phyloP scores from a whole-genome alignment of 2,888 invertebrate species.

The Meliscaeva auricollis region DNA sequence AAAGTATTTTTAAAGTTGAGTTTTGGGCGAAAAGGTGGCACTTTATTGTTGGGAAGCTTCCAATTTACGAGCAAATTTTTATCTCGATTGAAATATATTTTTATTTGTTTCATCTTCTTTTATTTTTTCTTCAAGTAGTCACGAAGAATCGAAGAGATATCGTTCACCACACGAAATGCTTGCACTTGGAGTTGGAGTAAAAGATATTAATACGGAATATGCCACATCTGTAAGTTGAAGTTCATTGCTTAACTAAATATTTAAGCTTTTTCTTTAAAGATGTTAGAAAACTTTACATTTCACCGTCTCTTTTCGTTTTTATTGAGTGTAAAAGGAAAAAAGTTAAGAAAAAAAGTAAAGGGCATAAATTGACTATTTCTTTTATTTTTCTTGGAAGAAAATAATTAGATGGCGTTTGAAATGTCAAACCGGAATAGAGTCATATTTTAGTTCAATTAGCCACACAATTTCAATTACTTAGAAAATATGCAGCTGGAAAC shows the following conservation, averaged over 20 bases:
- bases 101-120: conserved; percentile 1
- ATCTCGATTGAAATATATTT: conserved; percentile 42
- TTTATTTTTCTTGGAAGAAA: too few relatives aligned
- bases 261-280: too few relatives aligned
- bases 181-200: conserved; percentile 76
- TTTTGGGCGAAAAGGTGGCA: conserved; percentile 18
- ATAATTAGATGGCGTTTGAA: too few relatives aligned
- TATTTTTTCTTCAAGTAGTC: conserved; percentile 35
- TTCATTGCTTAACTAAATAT: neutral
- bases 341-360: too few relatives aligned
- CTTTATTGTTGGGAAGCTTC: conserved; percentile 55
- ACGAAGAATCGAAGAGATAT: conserved; percentile 58
- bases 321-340: too few relatives aligned
- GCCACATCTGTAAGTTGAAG: conserved; percentile 68
- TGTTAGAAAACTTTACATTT: too few relatives aligned
- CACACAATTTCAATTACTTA: too few relatives aligned
- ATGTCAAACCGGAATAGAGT: too few relatives aligned
- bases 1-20: conserved; percentile 45
- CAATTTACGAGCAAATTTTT: conserved; percentile 35
- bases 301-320: too few relatives aligned
- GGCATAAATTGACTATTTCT: too few relatives aligned
- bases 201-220: conserved; percentile 58
- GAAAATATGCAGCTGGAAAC: too few relatives aligned
- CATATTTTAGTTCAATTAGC: too few relatives aligned
- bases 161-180: conserved; percentile 78